phyloP scores from a whole-genome alignment of 2,888 invertebrate species.

The Drosophila sordidula region DNA sequence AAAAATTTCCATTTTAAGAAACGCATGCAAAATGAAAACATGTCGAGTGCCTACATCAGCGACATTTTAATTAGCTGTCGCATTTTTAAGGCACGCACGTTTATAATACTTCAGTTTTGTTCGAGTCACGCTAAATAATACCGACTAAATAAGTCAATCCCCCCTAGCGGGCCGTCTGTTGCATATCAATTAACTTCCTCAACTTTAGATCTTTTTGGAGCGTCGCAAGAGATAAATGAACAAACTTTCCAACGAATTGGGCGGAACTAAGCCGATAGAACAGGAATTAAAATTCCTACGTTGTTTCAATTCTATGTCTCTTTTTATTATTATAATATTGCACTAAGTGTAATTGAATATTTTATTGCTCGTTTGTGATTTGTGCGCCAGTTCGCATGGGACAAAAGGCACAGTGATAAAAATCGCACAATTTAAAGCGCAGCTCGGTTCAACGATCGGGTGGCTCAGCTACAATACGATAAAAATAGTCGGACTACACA shows the following conservation, averaged over 20 bases:
- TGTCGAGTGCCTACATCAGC: conserved; percentile 29
- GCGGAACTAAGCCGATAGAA: conserved; percentile 59
- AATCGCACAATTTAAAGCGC: conserved; percentile 39
- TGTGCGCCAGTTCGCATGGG: neutral
- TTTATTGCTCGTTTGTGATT: conserved; percentile 38
- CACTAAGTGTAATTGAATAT: conserved; percentile 21
- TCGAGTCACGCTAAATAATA: conserved; percentile 10
- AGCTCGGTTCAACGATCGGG: conserved; percentile 54
- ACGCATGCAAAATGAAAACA: conserved; percentile 14
- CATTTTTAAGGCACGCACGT: conserved; percentile 56
- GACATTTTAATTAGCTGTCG: conserved; percentile 42
- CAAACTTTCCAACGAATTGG: conserved; percentile 31
- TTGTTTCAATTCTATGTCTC: conserved; percentile 18
- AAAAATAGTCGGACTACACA: conserved; percentile 12
- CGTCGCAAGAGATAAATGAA: conserved; percentile 32
- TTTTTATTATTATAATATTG: conserved; percentile 25
- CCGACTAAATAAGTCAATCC: conserved; percentile 46
- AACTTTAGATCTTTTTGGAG: conserved; percentile 30
- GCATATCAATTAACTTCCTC: conserved; percentile 77
- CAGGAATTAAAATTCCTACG: conserved; percentile 41
- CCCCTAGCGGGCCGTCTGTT: conserved; percentile 19
- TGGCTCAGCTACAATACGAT: conserved; percentile 26
- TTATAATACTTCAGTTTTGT: conserved; percentile 15
- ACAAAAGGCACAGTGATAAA: conserved; percentile 54
- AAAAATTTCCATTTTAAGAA: conserved; percentile 17